Evolutionary conservation across 2,797 vertebrate genomes (phyloP).

Genomic region (Anguilla pacifica): DNA sequence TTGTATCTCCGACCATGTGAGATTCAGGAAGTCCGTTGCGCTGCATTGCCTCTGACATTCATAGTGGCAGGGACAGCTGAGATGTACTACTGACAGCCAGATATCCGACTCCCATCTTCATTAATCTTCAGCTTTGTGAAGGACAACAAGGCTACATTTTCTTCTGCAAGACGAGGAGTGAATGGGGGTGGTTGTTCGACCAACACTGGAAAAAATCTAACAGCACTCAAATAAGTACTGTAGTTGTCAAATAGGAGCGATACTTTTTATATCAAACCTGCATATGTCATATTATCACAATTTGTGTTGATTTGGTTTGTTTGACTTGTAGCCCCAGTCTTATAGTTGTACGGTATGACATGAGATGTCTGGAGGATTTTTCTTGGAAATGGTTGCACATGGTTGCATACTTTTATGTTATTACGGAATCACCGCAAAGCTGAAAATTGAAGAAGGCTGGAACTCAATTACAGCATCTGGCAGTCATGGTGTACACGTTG

Average conservation of each 20-base stretch:
- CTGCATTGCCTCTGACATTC: not conserved
- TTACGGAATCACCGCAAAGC: no score
- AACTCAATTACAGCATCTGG: no score
- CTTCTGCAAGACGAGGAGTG: not conserved
- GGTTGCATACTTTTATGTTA: no score
- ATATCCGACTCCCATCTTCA: not conserved
- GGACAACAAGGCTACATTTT: not conserved
- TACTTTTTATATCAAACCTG: not conserved
- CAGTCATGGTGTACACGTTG: no score
- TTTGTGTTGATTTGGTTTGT: not conserved
- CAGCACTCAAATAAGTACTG: not conserved
- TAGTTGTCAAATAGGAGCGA: not conserved
- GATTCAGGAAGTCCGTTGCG: not conserved
- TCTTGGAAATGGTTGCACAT: not conserved
- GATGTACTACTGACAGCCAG: not conserved
- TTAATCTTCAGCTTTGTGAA: not conserved
- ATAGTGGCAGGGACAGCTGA: not conserved
- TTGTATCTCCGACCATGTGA: not conserved
- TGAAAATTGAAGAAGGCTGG: no score
- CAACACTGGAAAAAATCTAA: not conserved
- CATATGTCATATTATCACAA: not conserved
- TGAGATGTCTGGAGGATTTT: not conserved
- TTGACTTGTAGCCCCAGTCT: not conserved
- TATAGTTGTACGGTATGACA: not conserved
- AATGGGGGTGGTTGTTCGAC: not conserved